Percentiles rank a stretch among this genome's conserved stretches.
Conservation (phyloP, 2,797 vertebrate genomes). For the Semaprochilodus insignis region DNA sequence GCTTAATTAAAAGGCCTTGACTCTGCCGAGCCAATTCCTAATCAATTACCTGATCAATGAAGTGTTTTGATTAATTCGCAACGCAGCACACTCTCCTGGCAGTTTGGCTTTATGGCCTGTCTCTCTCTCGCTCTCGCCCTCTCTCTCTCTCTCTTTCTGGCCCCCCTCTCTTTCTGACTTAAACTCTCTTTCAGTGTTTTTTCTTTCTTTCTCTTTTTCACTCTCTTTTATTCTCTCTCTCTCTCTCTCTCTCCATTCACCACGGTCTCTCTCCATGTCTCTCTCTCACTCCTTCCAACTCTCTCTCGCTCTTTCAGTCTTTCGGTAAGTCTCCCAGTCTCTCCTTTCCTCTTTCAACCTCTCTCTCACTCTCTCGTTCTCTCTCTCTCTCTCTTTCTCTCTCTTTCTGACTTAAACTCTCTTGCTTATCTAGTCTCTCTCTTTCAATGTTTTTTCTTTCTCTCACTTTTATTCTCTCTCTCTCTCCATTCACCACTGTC, state of each 20-base stretch:
- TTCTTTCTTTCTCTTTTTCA: not conserved
- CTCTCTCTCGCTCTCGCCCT: not conserved
- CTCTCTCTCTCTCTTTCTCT: too few species aligned
- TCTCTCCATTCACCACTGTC: too few species aligned
- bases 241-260: not conserved
- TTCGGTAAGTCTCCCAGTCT: too few species aligned
- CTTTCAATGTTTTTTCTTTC: too few species aligned
- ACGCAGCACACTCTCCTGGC: conserved; percentile 19
- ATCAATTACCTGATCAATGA: conserved; percentile 62
- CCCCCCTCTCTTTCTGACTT: not conserved
- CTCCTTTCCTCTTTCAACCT: too few species aligned
- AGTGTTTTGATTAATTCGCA: conserved; percentile 56
- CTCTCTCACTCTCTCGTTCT: too few species aligned
- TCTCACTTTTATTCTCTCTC: too few species aligned
- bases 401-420: too few species aligned
- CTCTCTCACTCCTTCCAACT: not conserved
- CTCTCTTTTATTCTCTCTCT: not conserved
- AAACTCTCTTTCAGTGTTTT: not conserved
- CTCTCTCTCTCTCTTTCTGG: not conserved
- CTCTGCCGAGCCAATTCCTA: conserved; percentile 49
- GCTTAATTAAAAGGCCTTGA: conserved; percentile 60
- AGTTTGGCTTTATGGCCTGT: not conserved
- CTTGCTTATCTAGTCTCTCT: too few species aligned
- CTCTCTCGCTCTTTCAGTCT: not conserved
- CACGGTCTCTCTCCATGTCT: not conserved